Evolutionary conservation across 2,113 vertebrate species (phyloP), one percentile per base, ranked within the genome.

Genomic region (Centropus unirufus): DNA sequence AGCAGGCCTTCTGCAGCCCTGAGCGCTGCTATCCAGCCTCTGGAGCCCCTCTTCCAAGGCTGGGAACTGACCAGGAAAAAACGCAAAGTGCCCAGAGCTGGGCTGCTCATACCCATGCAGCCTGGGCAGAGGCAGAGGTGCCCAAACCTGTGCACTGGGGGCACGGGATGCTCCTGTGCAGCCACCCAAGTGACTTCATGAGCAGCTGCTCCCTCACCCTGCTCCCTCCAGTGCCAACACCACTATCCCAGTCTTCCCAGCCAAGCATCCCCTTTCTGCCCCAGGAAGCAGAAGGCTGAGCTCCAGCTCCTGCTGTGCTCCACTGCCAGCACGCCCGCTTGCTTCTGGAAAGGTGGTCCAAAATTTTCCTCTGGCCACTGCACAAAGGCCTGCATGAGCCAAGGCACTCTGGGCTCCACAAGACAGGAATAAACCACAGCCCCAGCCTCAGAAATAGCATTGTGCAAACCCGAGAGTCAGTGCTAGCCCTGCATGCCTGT

Each of bases 41-140:
- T 0, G 0, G 23, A 78, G 23, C 0, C 0, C 12, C 46, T 13
- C 34, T 82, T 70, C 58, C 54, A 83, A 62, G 79, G 55, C 32
- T 40, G 52, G 49, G 54, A 90, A 57, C 27, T 11, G 8, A 73
- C 57, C 10, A 55, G 14, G 51, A 36, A 59, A 79, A 61, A 34
- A 46, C 47, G 21, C 6, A 83, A 61, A 19, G 29, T 5, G 6
- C 24, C 39, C 32, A 69, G 54, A 83, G 67, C 27, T 9, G 49
- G 83, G 54, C 39, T 83, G 39, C 47, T 68, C 3, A 1, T 55
- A 90, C 64, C 1, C 20, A 36, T 2, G 0, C 39, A 61, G 32
- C 29, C 12, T 30, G 5, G 2, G 17, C 30, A 67, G 61, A 78
- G 90, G 29, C 2, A 2, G 42, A 67, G 21, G 54, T 8, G 68